phyloP scores from a whole-genome alignment of 2,888 invertebrate genomes.

The Morinoia aosen region DNA sequence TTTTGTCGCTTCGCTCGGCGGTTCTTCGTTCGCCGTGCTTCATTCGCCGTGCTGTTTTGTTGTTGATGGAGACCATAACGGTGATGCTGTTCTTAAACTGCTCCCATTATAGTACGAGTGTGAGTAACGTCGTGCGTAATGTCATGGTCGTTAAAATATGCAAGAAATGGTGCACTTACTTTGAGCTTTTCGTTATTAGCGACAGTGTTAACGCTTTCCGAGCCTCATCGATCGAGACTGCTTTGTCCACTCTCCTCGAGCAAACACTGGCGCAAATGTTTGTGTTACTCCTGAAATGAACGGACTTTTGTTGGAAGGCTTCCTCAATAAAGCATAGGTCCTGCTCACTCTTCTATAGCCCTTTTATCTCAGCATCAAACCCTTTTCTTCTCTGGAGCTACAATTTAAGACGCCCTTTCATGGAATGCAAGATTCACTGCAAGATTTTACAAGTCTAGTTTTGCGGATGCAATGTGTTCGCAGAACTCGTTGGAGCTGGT shows the following conservation, averaged over 20 bases:
- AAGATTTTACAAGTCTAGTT: neutral
- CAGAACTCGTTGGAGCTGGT: neutral
- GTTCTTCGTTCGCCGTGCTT: neutral
- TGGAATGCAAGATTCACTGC: neutral
- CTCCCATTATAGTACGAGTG: neutral
- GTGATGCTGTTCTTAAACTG: neutral
- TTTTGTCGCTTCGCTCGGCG: neutral
- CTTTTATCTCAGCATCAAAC: neutral
- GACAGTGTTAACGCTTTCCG: neutral
- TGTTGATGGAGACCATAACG: neutral
- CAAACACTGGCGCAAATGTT: constrained; percentile 43
- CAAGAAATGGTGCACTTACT: neutral
- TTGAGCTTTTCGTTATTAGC: constrained; percentile 12
- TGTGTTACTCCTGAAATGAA: neutral
- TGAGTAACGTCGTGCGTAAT: neutral
- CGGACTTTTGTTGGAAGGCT: constrained; percentile 8
- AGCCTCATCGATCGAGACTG: neutral
- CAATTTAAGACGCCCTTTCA: neutral
- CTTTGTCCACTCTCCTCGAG: neutral
- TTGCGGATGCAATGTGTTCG: neutral
- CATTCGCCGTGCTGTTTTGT: neutral
- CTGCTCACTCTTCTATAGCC: neutral
- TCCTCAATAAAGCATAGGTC: neutral
- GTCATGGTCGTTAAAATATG: neutral
- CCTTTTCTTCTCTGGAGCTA: neutral